Evolutionary conservation across 2,888 invertebrate species (phyloP), one percentile per base, ranked within the genome.

Genomic region (Cheilosia vulpina): DNA sequence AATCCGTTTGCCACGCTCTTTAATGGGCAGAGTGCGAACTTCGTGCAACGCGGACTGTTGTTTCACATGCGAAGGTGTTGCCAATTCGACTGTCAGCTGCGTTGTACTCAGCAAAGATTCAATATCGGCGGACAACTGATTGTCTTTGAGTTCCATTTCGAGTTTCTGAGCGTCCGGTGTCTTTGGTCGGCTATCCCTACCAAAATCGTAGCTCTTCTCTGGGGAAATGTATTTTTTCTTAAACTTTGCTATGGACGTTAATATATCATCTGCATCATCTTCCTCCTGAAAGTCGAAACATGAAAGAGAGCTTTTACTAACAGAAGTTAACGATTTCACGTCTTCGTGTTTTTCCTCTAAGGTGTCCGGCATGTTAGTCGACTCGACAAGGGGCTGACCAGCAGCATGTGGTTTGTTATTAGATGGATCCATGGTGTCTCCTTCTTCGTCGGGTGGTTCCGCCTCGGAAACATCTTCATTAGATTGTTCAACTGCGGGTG

Each of bases 201-300:
- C 60, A 38, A 68, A 47, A 5, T 87, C 87, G 41, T 82, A 69
- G 34, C 27, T 75, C 60, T 89, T 90, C 17, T 90, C 90, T 9
- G 88, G 88, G 0, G 89, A 89, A 47, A 89, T 71, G 81, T 89
- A 89, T 83, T 89, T 90, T 87, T 90, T 89, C 69, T 90, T 90
- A 38, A 90, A 89, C 72, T 89, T 89, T 17, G 89, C 88, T 45
- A 90, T 88, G 0, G 89, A 88, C 71, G 89, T 88, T 24, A 89
- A 62, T 5, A 88, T 82, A 9, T 93, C 92, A 52, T 93, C 94
- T 89, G 96, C 94, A 87, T 96, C 96, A 87, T 96, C 96, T 84
- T 96, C 96, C 65, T 95, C 95, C 87, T 95, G 95, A 90, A 96
- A 96, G 90, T 97, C 96, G 90, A 96, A 97, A 90, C 96, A 96